Evolutionary conservation across 2,888 invertebrate species (phyloP), one percentile per base, ranked within the genome.

Genomic region (Apantesis nais): DNA sequence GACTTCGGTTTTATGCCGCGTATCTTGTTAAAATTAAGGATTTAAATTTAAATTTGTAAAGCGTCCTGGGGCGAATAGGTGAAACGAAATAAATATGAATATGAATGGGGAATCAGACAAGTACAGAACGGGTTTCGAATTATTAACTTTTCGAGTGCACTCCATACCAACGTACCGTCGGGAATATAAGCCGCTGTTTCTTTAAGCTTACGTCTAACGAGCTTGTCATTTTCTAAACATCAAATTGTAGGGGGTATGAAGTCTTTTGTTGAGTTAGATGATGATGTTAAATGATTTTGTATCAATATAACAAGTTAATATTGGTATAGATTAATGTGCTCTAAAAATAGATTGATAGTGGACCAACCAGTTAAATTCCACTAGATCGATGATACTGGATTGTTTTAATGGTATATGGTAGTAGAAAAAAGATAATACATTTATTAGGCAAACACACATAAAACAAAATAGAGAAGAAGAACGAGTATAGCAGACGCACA

Each of bases 21-120:
- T 88, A 89, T 92, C 93, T 93, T 92, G 93, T 92, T 92, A 90
- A 92, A 93, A 92, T 92, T 91, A 91, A 91, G 90, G 91, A 93
- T 94, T 90, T 89, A 88, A 89, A 90, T 90, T 93, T 89, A 90
- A 93, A 93, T 93, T 89, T 86, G 83, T 80, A 85, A 87, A 86
- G 85, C 84, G 82, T 88, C 89, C 88, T 86, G 86, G 86, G 88
- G 91, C 91, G 92, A 90, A 90, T 93, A 92, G 92, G 92, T 93
- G 91, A 90, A 93, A 92, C 90, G 93, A 93, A 93, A 93, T 93
- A 94, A 95, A 95, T 95, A 95, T 95, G 95, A 95, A 95, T 95
- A 95, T 95, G 95, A 95, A 95, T 95, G 90, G 92, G 82, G 89
- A 92, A 91, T 92, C 92, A 91, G 91, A 91, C 90, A 90, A 92